Evolutionary conservation across 2,113 vertebrate genomes (phyloP), one percentile per base, ranked within the genome.

Genomic region (Salminus brasiliensis): DNA sequence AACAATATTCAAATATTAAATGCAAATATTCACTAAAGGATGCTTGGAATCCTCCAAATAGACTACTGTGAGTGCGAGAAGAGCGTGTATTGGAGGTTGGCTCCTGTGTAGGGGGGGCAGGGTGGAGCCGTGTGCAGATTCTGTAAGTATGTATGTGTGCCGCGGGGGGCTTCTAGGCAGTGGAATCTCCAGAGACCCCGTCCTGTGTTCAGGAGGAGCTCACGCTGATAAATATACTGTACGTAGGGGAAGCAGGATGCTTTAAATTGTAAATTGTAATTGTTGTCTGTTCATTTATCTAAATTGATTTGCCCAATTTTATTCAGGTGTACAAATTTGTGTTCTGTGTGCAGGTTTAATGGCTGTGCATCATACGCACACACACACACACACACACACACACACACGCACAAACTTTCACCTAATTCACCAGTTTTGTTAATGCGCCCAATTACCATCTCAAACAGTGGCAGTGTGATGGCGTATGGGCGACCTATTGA

Each of bases 391-490:
- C 57, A 34, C 25, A 43, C 34, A 32, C 34, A 29, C 47, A 84
- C 85, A 84, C 9, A 39, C 3, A 55, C 52, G 25, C 9, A 25
- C 9, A 25, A 55, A 23, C 34, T 9, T 52, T 83, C 81, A 83
- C 88, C 86, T 67, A 88, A 87, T 90, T 88, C 88, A 88, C 85
- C 85, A 83, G 29, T 34, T 87, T 89, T 67, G 81, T 91, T 90
- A 92, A 91, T 88, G 89, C 86, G 87, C 83, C 88, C 89, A 92
- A 91, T 92, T 91, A 91, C 86, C 85, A 83, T 73, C 88, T 89
- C 87, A 91, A 91, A 90, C 87, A 87, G 83, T 69, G 85, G 71
- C 75, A 80, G 83, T 81, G 81, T 87, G 88, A 88, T 87, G 81
- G 87, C 67, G 85, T 47, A 32, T 77, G 75, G 76, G 78, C 29